Percentiles rank a stretch among this genome's conserved stretches.
phyloP scores from a whole-genome alignment of 2,888 invertebrate species.

The Lysandra coridon region DNA sequence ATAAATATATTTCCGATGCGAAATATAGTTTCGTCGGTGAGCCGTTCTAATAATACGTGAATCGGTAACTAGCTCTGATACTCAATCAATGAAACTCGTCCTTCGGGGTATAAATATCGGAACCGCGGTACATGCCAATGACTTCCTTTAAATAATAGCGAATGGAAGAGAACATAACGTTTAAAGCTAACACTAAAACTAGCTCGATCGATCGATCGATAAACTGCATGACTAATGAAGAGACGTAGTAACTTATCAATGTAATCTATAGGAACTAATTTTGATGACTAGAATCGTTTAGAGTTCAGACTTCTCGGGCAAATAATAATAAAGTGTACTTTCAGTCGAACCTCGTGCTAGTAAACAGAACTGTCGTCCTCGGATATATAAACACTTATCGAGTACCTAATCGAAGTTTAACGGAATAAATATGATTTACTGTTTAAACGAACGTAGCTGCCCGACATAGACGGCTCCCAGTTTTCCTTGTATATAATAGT shows the following conservation, averaged over 20 bases:
- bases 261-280: constrained; percentile 50
- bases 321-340: constrained; percentile 51
- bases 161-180: background rate
- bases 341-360: constrained; percentile 62
- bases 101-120: background rate
- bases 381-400: constrained; percentile 42
- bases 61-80: background rate
- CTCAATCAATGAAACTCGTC: background rate
- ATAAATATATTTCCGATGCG: constrained; percentile 24
- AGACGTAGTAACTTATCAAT: constrained; percentile 30
- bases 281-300: constrained; percentile 50
- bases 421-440: constrained; percentile 38
- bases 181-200: constrained; percentile 5
- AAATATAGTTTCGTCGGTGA: constrained; percentile 20
- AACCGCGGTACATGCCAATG: background rate
- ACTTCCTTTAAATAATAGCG: background rate
- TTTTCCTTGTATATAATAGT: constrained; percentile 26
- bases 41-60: background rate
- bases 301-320: constrained; percentile 63
- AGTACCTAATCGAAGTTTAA: constrained; percentile 41
- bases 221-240: constrained; percentile 22
- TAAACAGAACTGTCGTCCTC: constrained; percentile 43
- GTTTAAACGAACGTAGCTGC: constrained; percentile 60
- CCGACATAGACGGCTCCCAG: constrained; percentile 58
- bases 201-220: background rate